Evolutionary conservation across 1,140 invertebrate species (phyloP), one percentile per base, ranked within the genome.

Genomic region (Eumeta japonica): DNA sequence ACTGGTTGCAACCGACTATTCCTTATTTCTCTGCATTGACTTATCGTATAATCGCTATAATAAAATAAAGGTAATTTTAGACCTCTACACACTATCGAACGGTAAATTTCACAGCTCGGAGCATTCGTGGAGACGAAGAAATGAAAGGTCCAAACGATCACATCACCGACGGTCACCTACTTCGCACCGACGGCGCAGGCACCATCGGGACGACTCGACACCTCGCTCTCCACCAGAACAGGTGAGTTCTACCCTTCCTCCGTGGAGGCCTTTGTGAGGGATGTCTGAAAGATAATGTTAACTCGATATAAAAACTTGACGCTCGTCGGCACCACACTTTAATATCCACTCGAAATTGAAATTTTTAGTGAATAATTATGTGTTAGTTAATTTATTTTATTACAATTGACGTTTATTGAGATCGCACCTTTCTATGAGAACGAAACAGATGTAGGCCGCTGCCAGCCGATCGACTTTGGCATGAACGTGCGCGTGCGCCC

Each of bases 71-170:
- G n/a, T n/a, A n/a, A n/a, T n/a, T n/a, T n/a, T n/a, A n/a, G n/a
- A n/a, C n/a, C 31, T 19, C 64, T 71, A 67, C 39, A 71, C 58
- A 57, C 58, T 57, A 37, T 48, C 50, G 66, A 67, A 65, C 62
- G 62, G 57, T 67, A 4, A 58, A 74, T 74, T 71, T 63, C 66
- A 62, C 70, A 81, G 80, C 71, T 81, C 79, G 62, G 80, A 81
- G 67, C 79, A 79, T 57, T 78, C 76, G 57, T 80, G 79, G 70
- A 75, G 79, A 51, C 76, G 80, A 43, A 75, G 78, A 51, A 78
- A 79, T 71, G 79, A 81, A 62, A 77, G 80, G 43, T 81, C 79
- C 42, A 81, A 81, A 71, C 70, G 80, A 48, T 81, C 80, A 46
- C 80, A 81, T 53, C 78, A 81, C 50, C 77, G 73, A 50, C 79